phyloP scores from a whole-genome alignment of 2,888 invertebrate genomes.

The Leptura quadrifasciata region DNA sequence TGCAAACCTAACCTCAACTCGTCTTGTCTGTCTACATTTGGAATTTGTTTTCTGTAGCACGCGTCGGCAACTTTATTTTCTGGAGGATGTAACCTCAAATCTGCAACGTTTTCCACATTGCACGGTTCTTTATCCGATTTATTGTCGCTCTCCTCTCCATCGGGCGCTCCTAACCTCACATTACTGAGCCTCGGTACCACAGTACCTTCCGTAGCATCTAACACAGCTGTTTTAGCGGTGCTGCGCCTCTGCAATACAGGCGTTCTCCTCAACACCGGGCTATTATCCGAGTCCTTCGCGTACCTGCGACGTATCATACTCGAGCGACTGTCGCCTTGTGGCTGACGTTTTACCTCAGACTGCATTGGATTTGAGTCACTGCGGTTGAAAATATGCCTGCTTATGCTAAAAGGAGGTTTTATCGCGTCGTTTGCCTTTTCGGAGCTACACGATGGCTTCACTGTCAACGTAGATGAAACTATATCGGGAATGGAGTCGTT shows the following conservation, averaged over 20 bases:
- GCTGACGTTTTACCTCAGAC: slow-evolving; percentile 9
- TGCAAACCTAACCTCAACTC: slow-evolving; percentile 8
- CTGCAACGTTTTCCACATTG: background rate
- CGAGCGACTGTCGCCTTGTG: slow-evolving; percentile 38
- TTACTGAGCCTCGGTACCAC: background rate
- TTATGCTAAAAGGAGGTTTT: slow-evolving; percentile 59
- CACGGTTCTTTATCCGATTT: background rate
- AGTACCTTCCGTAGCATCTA: background rate
- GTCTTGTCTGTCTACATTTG: background rate
- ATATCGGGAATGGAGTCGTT: slow-evolving; percentile 60
- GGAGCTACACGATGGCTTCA: slow-evolving; percentile 30
- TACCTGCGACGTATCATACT: slow-evolving; percentile 57
- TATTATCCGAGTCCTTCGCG: slow-evolving; percentile 55
- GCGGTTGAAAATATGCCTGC: slow-evolving; percentile 62
- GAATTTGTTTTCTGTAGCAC: background rate
- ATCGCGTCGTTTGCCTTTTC: background rate
- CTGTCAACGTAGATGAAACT: slow-evolving; percentile 60
- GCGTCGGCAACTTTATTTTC: background rate
- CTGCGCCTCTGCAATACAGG: slow-evolving; percentile 58
- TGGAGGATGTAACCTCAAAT: background rate
- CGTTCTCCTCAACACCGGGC: slow-evolving; percentile 54
- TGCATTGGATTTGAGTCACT: slow-evolving; percentile 40
- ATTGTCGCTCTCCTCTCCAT: background rate
- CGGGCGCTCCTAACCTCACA: background rate
- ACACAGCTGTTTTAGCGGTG: background rate